Evolutionary conservation across 2,797 vertebrate genomes (phyloP), one percentile per base, ranked within the genome.

Genomic region (Anguilla anguilla): DNA sequence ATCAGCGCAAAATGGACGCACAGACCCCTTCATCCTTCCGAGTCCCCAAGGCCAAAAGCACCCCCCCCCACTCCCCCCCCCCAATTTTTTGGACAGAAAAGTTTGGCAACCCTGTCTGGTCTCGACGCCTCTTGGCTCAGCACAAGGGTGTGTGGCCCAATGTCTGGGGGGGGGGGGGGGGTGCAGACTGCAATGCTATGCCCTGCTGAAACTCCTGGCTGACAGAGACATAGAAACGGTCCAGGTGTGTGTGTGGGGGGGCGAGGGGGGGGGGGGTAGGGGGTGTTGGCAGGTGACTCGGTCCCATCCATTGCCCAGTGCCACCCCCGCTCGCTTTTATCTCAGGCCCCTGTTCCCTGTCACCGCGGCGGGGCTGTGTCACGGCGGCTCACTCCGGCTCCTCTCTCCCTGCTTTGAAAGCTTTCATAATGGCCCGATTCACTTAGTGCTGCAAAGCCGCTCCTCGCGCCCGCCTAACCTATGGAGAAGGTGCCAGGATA

Each of bases 41-140:
- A 83, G 43, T 43, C 17, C 35, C 59, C 59, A 67, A 59, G 39
- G 84, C 17, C 15, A 84, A 35, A 13, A 2, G 31, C 85, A 57
- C 86, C 85, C 83, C 87, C 84, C 67, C 57, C 77, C 83, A 35
- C n/a, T n/a, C 4, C 53, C 35, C 85, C 82, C 81, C 88, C 90
- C 11, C 55, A 2, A n/a, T 28, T 1, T 61, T 61, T 77, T 64
- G 19, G 53, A 61, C 53, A 72, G 86, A 31, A 19, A 83, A 51
- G 49, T 25, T 87, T 89, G 89, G 89, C 90, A 86, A 91, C 90
- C 90, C 92, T 89, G 90, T 90, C 90, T 86, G 87, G 86, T 90
- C 92, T 93, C 88, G 88, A 92, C 88, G 87, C 83, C 87, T 74
- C 87, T 85, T 90, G 90, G 92, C 90, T 90, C 90, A 88, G 92